Conservation (phyloP, 1,140 invertebrate genomes). For the Panagrolaimus sp. region DNA sequence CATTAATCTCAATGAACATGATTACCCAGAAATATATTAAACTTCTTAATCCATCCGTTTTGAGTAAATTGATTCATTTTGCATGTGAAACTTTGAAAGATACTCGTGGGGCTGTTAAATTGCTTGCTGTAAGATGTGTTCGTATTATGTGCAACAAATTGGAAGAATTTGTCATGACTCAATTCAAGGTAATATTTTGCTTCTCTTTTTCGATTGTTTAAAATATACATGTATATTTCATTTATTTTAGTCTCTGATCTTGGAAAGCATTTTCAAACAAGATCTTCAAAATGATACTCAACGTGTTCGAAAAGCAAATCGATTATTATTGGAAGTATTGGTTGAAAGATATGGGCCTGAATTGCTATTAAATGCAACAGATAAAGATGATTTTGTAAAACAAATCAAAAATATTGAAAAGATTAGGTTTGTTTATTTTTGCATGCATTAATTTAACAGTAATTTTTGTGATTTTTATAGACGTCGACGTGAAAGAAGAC, state of each 20-base stretch:
- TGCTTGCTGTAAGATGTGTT: slow-evolving; percentile 1
- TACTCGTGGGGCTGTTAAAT: neutral
- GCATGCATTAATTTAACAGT: neutral
- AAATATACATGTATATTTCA: too few relatives aligned
- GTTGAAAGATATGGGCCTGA: slow-evolving; percentile 11
- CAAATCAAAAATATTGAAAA: slow-evolving; percentile 10
- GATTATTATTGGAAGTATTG: slow-evolving; percentile 2
- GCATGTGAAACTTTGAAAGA: slow-evolving; percentile 1
- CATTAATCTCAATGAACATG: neutral
- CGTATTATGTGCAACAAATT: slow-evolving; percentile 3
- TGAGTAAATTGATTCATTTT: slow-evolving; percentile 12
- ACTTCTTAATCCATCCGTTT: neutral
- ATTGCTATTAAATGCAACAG: neutral
- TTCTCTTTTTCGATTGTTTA: too few relatives aligned
- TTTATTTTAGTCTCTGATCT: neutral
- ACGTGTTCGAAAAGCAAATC: slow-evolving; percentile 5
- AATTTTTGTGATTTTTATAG: neutral
- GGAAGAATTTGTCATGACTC: slow-evolving; percentile 9
- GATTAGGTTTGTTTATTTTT: neutral
- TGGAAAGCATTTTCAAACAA: slow-evolving; percentile 15
- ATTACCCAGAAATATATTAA: neutral
- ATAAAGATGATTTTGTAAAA: slow-evolving; percentile 2
- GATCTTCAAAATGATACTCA: slow-evolving; percentile 7
- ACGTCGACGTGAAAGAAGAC: slow-evolving; percentile 1
- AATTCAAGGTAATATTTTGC: neutral